Percentiles rank a stretch among this genome's conserved stretches.
phyloP scores from a whole-genome alignment of 2,797 vertebrate genomes.

The Halcyon badia region DNA sequence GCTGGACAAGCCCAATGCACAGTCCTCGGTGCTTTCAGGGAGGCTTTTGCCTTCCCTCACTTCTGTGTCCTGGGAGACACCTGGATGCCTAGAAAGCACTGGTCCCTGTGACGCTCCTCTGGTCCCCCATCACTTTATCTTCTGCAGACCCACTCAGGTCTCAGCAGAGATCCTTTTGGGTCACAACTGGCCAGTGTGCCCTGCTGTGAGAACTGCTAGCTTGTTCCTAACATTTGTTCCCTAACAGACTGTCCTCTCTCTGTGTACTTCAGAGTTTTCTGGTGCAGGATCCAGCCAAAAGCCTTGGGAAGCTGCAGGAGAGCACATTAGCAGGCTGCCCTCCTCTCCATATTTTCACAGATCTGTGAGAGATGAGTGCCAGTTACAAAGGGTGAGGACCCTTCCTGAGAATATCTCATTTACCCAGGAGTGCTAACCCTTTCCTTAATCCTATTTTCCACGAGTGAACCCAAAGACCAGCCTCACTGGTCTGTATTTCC shows the following conservation, averaged over 20 bases:
- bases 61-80: neutral
- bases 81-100: neutral
- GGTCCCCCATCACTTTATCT: neutral
- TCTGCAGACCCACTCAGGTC: neutral
- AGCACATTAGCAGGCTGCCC: neutral
- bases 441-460: neutral
- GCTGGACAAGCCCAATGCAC: neutral
- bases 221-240: neutral
- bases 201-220: neutral
- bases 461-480: accelerated
- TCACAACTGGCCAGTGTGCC: neutral
- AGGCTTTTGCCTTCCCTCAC: neutral
- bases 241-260: neutral
- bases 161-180: neutral
- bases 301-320: neutral
- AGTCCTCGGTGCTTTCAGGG: accelerated
- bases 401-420: neutral
- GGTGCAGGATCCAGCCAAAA: neutral
- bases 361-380: accelerated
- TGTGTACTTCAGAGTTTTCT: neutral
- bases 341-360: neutral
- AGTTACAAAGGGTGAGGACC: neutral
- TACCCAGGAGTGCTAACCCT: neutral
- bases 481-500: neutral
- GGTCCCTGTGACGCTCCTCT: accelerated